phyloP scores from a whole-genome alignment of 2,888 invertebrate genomes.

The Dioctria linearis region DNA sequence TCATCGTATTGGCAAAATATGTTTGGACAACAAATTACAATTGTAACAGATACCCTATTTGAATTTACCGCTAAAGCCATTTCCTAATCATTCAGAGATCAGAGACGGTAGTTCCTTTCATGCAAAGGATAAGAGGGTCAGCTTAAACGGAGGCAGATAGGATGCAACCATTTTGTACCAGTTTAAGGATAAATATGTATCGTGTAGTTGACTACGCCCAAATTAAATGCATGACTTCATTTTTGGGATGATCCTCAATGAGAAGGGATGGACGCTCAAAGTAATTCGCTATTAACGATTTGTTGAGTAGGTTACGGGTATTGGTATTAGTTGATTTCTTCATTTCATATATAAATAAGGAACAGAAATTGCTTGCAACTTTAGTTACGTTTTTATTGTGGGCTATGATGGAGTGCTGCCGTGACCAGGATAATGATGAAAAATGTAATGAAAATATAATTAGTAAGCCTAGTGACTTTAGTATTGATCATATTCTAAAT shows the following conservation, averaged over 20 bases:
- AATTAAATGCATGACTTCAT: constrained; percentile 55
- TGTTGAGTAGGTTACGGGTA: constrained; percentile 14
- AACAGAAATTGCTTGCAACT: neutral
- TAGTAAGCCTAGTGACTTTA: constrained; percentile 71
- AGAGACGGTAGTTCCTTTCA: constrained; percentile 44
- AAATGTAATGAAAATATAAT: neutral
- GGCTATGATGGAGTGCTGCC: constrained; percentile 59
- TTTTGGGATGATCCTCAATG: constrained; percentile 58
- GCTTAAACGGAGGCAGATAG: neutral
- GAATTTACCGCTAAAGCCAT: constrained; percentile 57
- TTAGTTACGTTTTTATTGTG: constrained; percentile 59
- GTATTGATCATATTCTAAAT: constrained; percentile 76
- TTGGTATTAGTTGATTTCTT: neutral
- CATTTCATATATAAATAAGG: constrained; percentile 43
- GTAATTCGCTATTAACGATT: constrained; percentile 28
- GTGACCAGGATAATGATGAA: constrained; percentile 4
- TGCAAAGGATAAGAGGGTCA: constrained; percentile 26
- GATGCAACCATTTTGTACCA: constrained; percentile 40
- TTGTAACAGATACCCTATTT: constrained; percentile 58
- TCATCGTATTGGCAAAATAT: constrained; percentile 55
- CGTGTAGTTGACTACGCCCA: constrained; percentile 57
- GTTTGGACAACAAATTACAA: constrained; percentile 60
- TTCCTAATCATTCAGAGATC: constrained; percentile 56
- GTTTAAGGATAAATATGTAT: constrained; percentile 47
- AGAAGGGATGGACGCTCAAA: constrained; percentile 50